These are phyloP conservation scores for Oncorhynchus masou DNA, from an alignment of 2,113 vertebrate species.

Conservation along the genomic window DNA sequence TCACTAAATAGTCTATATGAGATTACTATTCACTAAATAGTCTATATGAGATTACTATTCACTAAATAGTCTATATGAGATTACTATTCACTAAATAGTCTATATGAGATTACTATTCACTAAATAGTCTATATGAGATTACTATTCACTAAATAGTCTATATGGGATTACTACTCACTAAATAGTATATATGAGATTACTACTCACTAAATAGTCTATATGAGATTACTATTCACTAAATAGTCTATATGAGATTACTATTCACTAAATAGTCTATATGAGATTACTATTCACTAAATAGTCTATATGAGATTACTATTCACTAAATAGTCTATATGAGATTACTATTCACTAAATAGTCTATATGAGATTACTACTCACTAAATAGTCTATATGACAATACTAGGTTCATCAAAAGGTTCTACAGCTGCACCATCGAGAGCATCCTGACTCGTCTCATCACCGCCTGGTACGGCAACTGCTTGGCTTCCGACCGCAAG, in stretches of 20 bases:
- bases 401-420: no score
- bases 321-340: constrained; percentile 56
- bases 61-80: no score
- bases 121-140: constrained; percentile 71
- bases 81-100: no score
- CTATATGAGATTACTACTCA: neutral
- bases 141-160: constrained; percentile 69
- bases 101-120: neutral
- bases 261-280: constrained; percentile 23
- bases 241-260: no score
- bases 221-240: no score
- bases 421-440: no score
- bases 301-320: constrained; percentile 40
- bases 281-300: neutral
- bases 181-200: neutral
- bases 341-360: constrained; percentile 60
- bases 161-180: constrained; percentile 63
- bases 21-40: no score
- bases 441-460: no score
- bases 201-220: constrained; percentile 61
- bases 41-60: no score
- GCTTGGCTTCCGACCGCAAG: no score
- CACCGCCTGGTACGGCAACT: no score
- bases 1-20: no score
- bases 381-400: neutral